Evolutionary conservation across 2,113 vertebrate species (phyloP), one percentile per base, ranked within the genome.

Genomic region (Pygoscelis antarcticus): DNA sequence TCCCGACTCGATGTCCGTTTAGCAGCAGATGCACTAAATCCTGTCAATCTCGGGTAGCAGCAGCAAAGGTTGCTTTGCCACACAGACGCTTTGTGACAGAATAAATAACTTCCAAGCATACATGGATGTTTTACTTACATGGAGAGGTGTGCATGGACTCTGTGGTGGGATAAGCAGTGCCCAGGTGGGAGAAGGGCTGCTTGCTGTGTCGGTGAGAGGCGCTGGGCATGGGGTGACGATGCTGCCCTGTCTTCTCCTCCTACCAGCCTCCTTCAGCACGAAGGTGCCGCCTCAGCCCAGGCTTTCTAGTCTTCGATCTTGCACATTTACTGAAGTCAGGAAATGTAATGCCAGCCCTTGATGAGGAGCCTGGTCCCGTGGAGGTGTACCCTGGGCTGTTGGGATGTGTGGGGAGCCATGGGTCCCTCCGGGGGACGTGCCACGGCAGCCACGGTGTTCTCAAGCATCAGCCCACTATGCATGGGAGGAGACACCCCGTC

Each of bases 1-100:
- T 57, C 13, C 29, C 1, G 1, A 29, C 10, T 60, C 2, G 0
- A 4, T 13, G 6, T 44, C 16, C 1, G 0, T 52, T 80, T 30
- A 60, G 69, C 40, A 46, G 54, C 30, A 62, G 36, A 20, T 44
- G 14, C 51, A 25, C 19, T 20, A 44, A 52, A 49, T 78, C 51
- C 17, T 1, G 0, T 10, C 68, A 11, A 8, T 57, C 34, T 58
- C 4, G 4, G 9, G 14, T 12, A 9, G n/a, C 65, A 36, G 34
- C 77, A 58, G 65, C 54, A 42, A 20, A 30, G 19, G 42, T 21
- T n/a, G 38, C 40, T 80, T 44, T 72, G 61, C 9, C 29, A 14
- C 27, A 22, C 6, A n/a, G 64, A 8, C 0, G 3, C 21, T 54
- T 79, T 30, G 23, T 29, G 9, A 15, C 29, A 29, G 30, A 64